Base-by-base conservation (phyloP, 2,888 invertebrate genomes). In the Nomada flava region DNA sequence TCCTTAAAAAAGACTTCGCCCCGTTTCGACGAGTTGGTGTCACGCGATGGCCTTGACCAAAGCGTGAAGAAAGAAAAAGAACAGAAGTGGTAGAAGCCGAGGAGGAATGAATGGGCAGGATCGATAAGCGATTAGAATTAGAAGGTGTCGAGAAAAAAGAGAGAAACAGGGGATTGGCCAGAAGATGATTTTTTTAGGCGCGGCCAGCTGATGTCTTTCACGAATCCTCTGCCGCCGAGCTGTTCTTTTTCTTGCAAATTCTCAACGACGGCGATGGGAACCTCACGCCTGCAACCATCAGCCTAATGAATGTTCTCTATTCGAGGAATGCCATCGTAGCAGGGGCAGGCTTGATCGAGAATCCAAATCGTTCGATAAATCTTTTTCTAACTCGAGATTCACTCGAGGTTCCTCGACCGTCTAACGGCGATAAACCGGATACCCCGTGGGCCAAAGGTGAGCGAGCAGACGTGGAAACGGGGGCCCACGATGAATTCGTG, bases 111-210 rank as follows among this genome's bases (percentile, higher is more conserved):
- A 57, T 70, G 60, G 55, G 55, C 68, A 29, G 75, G 64, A 79
- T 89, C 71, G 76, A 83, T 65, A 71, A 74, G 67, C 81, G 86
- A 89, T 89, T 83, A 81, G 79, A 77, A 85, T 88, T 80, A 85
- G 53, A 79, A 36, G 52, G 15, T 50, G 55, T 50, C 20, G 36
- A 36, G 36, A n/a, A 75, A 52, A 64, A 60, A 26, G 55, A 44
- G 52, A 50, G 26, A 71, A 69, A 50, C 29, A 2, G 60, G 52
- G 57, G 20, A 50, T 50, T 26, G 74, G 18, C 42, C 10, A 1
- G 18, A 13, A 55, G 74, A 76, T 72, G 74, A 79, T 36, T 69
- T 80, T 77, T 55, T 80, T 76, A 52, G 86, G 87, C 57, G 87
- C 69, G 87, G 88, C 84, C 53, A 26, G 29, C 23, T 79, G 76